phyloP scores from a whole-genome alignment of 2,888 invertebrate genomes.

The Cylloceria caligata region DNA sequence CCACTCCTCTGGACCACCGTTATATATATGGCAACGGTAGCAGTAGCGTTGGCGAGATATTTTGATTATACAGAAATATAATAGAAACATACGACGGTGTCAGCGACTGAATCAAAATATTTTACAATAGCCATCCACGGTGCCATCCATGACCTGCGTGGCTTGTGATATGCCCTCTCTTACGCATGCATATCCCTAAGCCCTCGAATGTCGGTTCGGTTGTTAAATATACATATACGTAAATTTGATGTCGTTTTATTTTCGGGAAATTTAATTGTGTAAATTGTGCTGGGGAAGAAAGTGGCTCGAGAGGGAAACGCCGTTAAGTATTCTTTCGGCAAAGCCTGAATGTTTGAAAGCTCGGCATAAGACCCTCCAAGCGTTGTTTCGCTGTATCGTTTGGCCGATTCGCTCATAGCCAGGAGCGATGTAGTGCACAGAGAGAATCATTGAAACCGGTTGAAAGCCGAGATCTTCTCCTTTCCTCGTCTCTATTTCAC shows the following conservation, averaged over 20 bases:
- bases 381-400: constrained; percentile 28
- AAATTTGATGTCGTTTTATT: constrained; percentile 57
- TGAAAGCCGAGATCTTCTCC: constrained; percentile 10
- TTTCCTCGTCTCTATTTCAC: constrained; percentile 53
- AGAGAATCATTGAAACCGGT: constrained; percentile 8
- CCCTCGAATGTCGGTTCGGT: constrained; percentile 16
- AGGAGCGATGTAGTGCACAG: background rate
- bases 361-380: constrained; percentile 32
- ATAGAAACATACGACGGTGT: background rate
- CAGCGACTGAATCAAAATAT: background rate
- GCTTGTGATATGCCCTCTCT: background rate
- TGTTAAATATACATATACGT: constrained; percentile 43
- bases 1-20: too few species aligned
- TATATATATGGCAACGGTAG: too few species aligned
- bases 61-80: too few species aligned
- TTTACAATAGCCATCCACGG: background rate
- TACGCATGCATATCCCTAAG: background rate
- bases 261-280: constrained; percentile 44
- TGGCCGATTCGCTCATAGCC: background rate
- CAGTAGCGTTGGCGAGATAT: too few species aligned
- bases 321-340: constrained; percentile 50
- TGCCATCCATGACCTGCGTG: background rate
- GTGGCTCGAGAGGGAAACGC: constrained; percentile 28
- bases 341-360: background rate
- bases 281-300: constrained; percentile 28